Conservation (phyloP, 2,888 invertebrate genomes). For the Trissonchulus sp. region DNA sequence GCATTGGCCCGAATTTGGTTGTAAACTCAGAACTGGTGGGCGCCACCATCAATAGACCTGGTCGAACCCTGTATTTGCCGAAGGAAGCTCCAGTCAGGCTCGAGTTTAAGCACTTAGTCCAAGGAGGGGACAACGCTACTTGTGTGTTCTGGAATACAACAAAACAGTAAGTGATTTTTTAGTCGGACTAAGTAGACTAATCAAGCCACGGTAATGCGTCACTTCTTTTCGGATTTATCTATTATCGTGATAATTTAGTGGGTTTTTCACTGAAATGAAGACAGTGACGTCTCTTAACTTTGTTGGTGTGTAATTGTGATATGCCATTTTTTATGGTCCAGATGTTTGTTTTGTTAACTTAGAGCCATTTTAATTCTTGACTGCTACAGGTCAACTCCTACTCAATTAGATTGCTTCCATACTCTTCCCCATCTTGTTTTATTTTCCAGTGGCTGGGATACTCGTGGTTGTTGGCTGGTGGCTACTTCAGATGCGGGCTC, state of each 20-base stretch:
- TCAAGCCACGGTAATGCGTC: too few species aligned
- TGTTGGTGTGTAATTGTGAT: too few species aligned
- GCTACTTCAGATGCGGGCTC: constrained; percentile 38
- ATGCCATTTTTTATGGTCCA: too few species aligned
- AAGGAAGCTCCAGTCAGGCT: constrained; percentile 41
- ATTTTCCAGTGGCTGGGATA: constrained; percentile 42
- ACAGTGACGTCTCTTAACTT: too few species aligned
- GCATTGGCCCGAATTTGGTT: not conserved
- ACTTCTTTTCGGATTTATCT: too few species aligned
- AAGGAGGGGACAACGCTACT: constrained; percentile 42
- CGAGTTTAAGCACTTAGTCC: constrained; percentile 43
- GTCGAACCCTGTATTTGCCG: constrained; percentile 38
- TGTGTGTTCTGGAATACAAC: constrained; percentile 48
- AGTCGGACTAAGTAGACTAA: not conserved
- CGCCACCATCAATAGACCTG: constrained; percentile 45
- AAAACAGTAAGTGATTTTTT: constrained; percentile 30
- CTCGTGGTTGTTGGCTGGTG: constrained; percentile 41
- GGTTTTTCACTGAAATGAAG: too few species aligned
- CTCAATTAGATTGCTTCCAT: too few species aligned
- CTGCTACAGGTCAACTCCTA: too few species aligned
- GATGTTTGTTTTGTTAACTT: too few species aligned
- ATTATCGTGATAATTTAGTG: too few species aligned
- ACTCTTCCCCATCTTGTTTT: too few species aligned
- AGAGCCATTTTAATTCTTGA: too few species aligned
- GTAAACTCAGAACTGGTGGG: constrained; percentile 42